A percentile compares a stretch with the other conserved stretches of the same genome.
Conservation (phyloP, 2,888 invertebrate genomes). For the Acholoe squamosa region DNA sequence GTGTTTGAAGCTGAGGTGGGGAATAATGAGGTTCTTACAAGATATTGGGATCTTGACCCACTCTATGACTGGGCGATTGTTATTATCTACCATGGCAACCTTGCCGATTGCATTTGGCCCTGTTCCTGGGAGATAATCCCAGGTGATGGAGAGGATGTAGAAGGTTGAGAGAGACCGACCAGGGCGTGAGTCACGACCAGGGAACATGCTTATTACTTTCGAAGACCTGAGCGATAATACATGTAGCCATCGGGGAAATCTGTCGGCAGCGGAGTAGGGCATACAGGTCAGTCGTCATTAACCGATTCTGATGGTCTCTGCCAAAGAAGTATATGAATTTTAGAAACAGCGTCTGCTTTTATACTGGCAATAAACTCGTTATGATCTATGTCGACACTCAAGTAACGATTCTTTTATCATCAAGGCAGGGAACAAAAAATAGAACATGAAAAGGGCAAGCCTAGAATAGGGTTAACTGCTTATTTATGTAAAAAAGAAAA, state of each 20-base stretch:
- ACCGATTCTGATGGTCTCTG: neutral
- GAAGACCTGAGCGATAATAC: neutral
- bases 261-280: neutral
- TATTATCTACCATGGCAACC: neutral
- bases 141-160: slow-evolving; percentile 17
- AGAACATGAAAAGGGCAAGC: too few relatives aligned
- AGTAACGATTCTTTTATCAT: too few relatives aligned
- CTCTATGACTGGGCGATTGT: slow-evolving; percentile 2
- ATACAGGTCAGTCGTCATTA: slow-evolving; percentile 5
- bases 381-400: neutral
- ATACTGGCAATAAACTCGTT: neutral
- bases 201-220: neutral
- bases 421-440: too few relatives aligned
- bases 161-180: neutral
- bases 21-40: too few relatives aligned
- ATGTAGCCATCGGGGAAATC: neutral
- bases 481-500: too few relatives aligned
- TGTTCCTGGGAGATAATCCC: neutral
- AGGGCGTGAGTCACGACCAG: neutral
- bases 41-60: neutral
- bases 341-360: neutral
- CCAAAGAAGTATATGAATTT: neutral
- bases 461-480: too few relatives aligned
- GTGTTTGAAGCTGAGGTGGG: too few relatives aligned
- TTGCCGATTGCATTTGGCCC: neutral